Evolutionary conservation across 2,888 invertebrate genomes (phyloP).

Genomic region (Ariolimax columbianus): DNA sequence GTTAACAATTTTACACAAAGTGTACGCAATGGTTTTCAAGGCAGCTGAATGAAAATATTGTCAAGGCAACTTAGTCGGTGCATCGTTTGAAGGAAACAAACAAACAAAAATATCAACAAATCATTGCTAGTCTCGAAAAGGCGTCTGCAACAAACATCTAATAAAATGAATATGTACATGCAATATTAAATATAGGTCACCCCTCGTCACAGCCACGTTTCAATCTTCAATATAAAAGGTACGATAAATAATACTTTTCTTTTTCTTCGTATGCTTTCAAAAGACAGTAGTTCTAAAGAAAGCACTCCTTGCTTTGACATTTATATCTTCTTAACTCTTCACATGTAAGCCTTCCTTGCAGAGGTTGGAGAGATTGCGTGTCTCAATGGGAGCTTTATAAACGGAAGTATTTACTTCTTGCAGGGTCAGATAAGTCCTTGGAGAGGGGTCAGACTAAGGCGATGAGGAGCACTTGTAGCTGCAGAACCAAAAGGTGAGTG

Average conservation of each 20-base stretch:
- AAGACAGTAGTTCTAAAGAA: no score
- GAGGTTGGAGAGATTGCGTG: neutral
- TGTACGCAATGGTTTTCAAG: slow-evolving; percentile 12
- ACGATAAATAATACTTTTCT: neutral
- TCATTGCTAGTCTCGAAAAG: slow-evolving; percentile 33
- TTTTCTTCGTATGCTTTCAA: neutral
- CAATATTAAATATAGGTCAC: slow-evolving; percentile 18
- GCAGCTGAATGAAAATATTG: slow-evolving; percentile 14
- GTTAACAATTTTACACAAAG: neutral
- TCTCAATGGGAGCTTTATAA: neutral
- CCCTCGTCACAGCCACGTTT: slow-evolving; percentile 36
- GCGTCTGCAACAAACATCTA: slow-evolving; percentile 7
- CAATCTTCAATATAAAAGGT: neutral
- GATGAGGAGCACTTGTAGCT: neutral
- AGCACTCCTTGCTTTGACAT: no score
- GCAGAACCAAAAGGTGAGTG: neutral
- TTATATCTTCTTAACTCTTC: no score
- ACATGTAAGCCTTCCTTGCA: no score
- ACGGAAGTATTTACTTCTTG: neutral
- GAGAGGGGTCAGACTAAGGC: no score
- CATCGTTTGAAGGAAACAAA: slow-evolving; percentile 8
- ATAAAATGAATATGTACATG: neutral
- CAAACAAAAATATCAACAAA: slow-evolving; percentile 9
- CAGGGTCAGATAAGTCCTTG: no score
- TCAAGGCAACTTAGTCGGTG: slow-evolving; percentile 28